A percentile compares a stretch with the other conserved stretches of the same genome.
Evolutionary conservation across 2,888 invertebrate genomes (phyloP).

Genomic region (Ophraella communa): DNA sequence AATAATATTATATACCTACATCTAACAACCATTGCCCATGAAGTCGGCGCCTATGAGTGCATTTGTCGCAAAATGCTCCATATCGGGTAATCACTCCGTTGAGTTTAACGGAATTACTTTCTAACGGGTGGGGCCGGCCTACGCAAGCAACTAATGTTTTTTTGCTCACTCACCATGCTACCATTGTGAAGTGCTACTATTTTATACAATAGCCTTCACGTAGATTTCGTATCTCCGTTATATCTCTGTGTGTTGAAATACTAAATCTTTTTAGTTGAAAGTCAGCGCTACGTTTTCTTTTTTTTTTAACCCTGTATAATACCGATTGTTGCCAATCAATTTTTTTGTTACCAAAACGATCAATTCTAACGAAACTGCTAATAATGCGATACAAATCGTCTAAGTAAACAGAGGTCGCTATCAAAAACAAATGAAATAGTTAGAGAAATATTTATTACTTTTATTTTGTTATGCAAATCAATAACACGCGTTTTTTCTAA

Average conservation of each 20-base stretch:
- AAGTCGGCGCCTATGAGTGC: conserved; percentile 20
- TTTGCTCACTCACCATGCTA: conserved; percentile 45
- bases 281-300: not conserved
- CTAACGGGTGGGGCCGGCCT: conserved; percentile 54
- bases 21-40: not conserved
- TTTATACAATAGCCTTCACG: conserved; percentile 49
- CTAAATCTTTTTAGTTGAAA: conserved; percentile 25
- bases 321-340: not conserved
- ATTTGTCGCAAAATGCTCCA: conserved; percentile 29
- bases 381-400: no score
- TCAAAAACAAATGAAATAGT: no score
- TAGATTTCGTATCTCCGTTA: conserved; percentile 45
- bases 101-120: conserved; percentile 49
- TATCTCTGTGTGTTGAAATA: conserved; percentile 39
- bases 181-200: conserved; percentile 49
- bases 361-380: not conserved
- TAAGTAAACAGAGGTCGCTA: no score
- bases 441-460: no score
- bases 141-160: conserved; percentile 52
- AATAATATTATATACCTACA: not conserved
- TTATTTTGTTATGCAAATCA: no score
- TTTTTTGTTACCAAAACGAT: not conserved
- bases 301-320: not conserved
- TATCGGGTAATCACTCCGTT: conserved; percentile 45
- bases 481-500: no score